Evolutionary conservation across 92 coral and sea anemone species (phyloP).

Genomic region (Siderastrea radians): DNA sequence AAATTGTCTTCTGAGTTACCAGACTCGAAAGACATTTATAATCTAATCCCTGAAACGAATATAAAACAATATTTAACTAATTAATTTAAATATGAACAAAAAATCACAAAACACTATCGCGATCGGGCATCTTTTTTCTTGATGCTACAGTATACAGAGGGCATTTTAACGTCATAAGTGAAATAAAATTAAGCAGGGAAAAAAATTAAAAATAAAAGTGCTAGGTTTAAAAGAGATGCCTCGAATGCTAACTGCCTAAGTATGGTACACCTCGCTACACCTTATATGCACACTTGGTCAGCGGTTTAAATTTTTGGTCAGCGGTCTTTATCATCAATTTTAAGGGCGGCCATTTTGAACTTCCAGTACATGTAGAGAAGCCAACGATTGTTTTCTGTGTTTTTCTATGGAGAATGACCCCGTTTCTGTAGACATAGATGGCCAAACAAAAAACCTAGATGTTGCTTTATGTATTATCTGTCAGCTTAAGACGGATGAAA

Average conservation of each 20-base stretch:
- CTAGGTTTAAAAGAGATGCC: background rate
- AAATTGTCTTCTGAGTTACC: background rate
- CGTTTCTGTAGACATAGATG: background rate
- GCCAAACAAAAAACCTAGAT: background rate
- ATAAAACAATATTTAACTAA: no score
- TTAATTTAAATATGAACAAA: no score
- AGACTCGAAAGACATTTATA: background rate
- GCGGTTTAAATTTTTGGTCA: conserved; percentile 12
- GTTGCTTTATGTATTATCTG: background rate
- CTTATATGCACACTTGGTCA: conserved; percentile 4
- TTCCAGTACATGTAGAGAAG: conserved; percentile 18
- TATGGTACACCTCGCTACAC: background rate
- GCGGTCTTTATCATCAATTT: conserved; percentile 30
- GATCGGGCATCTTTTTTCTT: no score
- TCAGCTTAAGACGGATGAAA: conserved; percentile 12
- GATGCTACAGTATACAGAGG: no score
- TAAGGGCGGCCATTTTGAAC: conserved; percentile 41
- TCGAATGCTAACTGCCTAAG: background rate
- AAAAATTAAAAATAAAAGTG: background rate
- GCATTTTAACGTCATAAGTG: no score
- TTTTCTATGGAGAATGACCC: conserved; percentile 1
- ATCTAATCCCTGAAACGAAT: background rate
- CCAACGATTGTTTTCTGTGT: background rate
- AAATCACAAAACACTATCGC: no score
- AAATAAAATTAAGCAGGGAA: no score